Evolutionary conservation across 2,113 vertebrate genomes (phyloP).

Genomic region (Laticauda laticaudata): DNA sequence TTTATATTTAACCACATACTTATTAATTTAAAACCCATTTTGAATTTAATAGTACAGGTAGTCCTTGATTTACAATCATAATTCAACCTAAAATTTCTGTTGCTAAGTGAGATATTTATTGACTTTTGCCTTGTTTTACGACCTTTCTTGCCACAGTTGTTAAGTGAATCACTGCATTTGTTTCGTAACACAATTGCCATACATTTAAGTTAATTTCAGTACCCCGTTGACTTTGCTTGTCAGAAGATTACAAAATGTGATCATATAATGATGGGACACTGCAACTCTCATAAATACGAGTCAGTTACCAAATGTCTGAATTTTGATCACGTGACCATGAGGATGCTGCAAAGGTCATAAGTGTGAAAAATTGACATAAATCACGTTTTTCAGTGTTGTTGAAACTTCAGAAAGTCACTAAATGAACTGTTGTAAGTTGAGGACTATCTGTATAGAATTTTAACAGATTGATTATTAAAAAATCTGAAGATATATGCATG

Average conservation of each 20-base stretch:
- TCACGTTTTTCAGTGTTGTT: neutral
- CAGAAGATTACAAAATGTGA: neutral
- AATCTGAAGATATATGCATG: neutral
- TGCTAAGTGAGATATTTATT: neutral
- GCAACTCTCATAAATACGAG: neutral
- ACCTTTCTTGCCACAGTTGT: neutral
- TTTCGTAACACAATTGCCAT: neutral
- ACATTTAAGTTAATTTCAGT: neutral
- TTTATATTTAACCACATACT: neutral
- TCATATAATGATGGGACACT: neutral
- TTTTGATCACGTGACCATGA: neutral
- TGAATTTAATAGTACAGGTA: neutral
- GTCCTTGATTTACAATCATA: neutral
- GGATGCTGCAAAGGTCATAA: neutral
- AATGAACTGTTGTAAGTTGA: neutral
- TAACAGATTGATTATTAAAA: neutral
- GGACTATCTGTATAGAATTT: neutral
- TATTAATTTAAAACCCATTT: neutral
- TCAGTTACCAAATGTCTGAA: neutral
- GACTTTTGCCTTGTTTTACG: neutral
- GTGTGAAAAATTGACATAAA: neutral
- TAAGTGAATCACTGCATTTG: neutral
- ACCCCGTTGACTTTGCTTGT: neutral
- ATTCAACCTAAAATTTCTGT: neutral
- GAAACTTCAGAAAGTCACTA: neutral